These are phyloP conservation scores for Sebastes vulpes DNA, from an alignment of 2,797 vertebrate genomes.

Conservation along the genomic window DNA sequence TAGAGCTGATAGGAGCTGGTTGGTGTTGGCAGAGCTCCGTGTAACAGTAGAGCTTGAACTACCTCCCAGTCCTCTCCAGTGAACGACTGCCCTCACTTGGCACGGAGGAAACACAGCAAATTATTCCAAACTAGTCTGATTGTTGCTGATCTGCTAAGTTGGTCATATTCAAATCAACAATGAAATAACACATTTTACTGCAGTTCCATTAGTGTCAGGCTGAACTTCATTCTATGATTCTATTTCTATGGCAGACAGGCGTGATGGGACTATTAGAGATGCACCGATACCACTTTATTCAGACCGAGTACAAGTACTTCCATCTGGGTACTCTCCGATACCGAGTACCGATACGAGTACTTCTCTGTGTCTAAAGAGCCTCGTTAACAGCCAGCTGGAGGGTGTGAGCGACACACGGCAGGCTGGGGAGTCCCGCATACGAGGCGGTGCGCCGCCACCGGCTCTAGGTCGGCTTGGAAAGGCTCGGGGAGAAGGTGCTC, in stretches of 20 bases:
- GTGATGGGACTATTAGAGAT: neutral
- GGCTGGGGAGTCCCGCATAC: no score
- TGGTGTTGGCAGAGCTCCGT: conserved; percentile 34
- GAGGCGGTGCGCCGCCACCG: no score
- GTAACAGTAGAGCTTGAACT: conserved; percentile 15
- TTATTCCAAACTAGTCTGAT: conserved; percentile 2
- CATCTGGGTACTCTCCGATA: no score
- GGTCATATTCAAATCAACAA: conserved; percentile 10
- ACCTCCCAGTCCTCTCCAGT: conserved; percentile 1
- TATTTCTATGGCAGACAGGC: conserved; percentile 10
- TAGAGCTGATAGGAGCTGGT: conserved; percentile 17
- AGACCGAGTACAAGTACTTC: no score
- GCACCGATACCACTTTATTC: no score
- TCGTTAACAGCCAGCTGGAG: no score
- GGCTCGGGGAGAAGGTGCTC: no score
- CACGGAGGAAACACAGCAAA: neutral
- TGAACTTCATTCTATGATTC: neutral
- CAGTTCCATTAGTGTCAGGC: neutral
- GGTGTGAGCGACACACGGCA: no score
- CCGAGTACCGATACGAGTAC: no score
- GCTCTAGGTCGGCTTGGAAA: no score
- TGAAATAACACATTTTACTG: neutral
- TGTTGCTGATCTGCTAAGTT: conserved; percentile 3
- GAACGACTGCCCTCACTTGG: conserved; percentile 33
- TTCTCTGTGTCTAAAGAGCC: no score